These are phyloP conservation scores for Neoarius graeffei DNA, from an alignment of 2,113 vertebrate species.

Conservation along the genomic window DNA sequence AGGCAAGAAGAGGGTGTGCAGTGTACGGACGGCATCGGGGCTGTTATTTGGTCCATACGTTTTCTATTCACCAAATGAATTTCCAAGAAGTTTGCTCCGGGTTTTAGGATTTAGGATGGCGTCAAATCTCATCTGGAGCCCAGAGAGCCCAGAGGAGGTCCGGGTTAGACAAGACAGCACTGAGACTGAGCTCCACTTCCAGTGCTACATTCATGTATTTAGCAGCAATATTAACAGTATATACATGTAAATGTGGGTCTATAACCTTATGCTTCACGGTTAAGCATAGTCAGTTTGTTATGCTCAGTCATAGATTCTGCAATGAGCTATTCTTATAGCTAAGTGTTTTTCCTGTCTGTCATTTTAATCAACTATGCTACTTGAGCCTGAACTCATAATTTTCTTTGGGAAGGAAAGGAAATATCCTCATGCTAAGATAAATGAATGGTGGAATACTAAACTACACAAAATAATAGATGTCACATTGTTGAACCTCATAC, in stretches of 20 bases:
- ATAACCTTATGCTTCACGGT: background rate
- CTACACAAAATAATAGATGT: background rate
- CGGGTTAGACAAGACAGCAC: constrained; percentile 2
- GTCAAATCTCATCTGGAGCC: constrained; percentile 3
- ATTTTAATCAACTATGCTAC: background rate
- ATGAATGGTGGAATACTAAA: background rate
- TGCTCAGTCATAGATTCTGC: background rate
- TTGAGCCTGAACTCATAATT: background rate
- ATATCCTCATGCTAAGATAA: background rate
- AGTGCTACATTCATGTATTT: background rate
- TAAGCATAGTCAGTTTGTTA: background rate
- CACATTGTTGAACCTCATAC: background rate
- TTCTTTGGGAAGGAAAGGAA: background rate
- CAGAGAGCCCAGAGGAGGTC: constrained; percentile 4
- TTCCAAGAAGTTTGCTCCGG: background rate
- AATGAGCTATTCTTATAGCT: background rate
- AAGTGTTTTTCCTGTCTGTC: background rate
- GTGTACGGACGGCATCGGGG: constrained; percentile 20
- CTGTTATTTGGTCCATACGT: constrained; percentile 9
- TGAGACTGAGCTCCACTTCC: background rate
- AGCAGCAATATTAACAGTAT: background rate
- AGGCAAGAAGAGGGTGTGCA: constrained; percentile 8
- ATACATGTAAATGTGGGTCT: background rate
- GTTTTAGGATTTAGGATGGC: constrained; percentile 5
- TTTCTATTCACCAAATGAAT: constrained; percentile 13